Evolutionary conservation across 2,113 vertebrate genomes (phyloP).

Genomic region (Misgurnus mizolepis): DNA sequence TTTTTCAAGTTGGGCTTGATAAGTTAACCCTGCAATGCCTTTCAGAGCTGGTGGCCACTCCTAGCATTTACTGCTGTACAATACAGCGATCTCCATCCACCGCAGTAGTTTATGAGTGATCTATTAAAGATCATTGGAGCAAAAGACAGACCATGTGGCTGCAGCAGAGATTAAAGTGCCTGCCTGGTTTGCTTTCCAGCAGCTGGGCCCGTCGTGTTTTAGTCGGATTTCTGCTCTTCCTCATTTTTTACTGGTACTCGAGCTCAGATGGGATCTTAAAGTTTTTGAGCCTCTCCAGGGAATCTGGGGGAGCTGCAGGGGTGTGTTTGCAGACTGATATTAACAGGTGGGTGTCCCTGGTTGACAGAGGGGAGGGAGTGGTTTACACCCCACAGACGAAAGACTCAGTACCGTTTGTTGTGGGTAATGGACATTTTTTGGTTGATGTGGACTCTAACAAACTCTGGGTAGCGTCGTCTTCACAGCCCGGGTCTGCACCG

Average conservation of each 20-base stretch:
- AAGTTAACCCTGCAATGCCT: background rate
- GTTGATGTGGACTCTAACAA: constrained; percentile 81
- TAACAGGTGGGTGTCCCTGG: constrained; percentile 76
- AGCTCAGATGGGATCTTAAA: constrained; percentile 73
- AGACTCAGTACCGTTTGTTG: constrained; percentile 75
- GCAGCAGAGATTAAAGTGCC: constrained; percentile 90
- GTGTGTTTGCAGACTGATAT: constrained; percentile 82
- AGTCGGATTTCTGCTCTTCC: constrained; percentile 78
- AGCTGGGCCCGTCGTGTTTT: constrained; percentile 90
- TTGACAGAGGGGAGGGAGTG: constrained; percentile 70
- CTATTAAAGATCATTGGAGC: constrained; percentile 2
- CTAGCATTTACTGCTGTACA: constrained; percentile 11
- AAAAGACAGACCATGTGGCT: constrained; percentile 81
- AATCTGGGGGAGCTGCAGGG: constrained; percentile 73
- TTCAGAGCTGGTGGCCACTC: constrained; percentile 19
- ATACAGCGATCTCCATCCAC: background rate
- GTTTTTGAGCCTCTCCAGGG: constrained; percentile 67
- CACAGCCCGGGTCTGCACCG: constrained; percentile 69
- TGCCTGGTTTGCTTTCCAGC: constrained; percentile 92
- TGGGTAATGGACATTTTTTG: constrained; percentile 86
- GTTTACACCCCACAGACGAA: constrained; percentile 67
- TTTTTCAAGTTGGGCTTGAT: constrained; percentile 1
- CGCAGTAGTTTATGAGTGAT: background rate
- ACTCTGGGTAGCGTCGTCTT: constrained; percentile 83
- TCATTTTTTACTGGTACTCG: constrained; percentile 87